Base-by-base conservation (phyloP, 2,113 vertebrate genomes). In the Electrona antarctica region DNA sequence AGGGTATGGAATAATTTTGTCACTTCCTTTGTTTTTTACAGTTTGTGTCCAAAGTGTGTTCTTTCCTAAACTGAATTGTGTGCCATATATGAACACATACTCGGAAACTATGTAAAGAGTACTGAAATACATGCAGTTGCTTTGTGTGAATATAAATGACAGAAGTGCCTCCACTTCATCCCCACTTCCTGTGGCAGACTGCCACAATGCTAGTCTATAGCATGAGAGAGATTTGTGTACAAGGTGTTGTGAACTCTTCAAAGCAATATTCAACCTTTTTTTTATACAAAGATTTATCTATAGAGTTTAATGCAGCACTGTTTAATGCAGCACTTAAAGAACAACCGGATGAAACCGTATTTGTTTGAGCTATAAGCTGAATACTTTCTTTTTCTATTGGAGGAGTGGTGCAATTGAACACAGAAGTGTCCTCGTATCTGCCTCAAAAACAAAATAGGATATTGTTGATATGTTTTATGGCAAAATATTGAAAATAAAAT, bases 101-200 rank as follows among this genome's bases (percentile, higher is more conserved):
- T 78, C 50, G 67, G 71, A 80, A 65, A 45, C 62, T 15, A 49
- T 61, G 85, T 79, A 66, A 84, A 79, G 57, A 72, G 55, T 73
- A 82, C 5, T 41, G 47, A 75, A 15, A 58, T 75, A 46, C 67
- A 41, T 12, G 51, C 70, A 55, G 67, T 69, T 60, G 80, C 66
- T 87, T 86, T 76, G 81, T 79, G 78, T 82, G 78, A 84, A 61
- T 60, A 6, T 57, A 61, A 73, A 62, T 14, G 60, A 80, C 84
- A 86, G 79, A 81, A 83, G 81, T 84, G 73, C 74, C 69, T 77
- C 72, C 57, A 54, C 76, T 76, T 88, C 49, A n/a, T n/a, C n/a
- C n/a, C n/a, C n/a, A n/a, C n/a, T 69, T 60, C 41, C 29, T 33
- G 58, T 66, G 69, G 14, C 41, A 69, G 41, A 74, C 66, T 48